Evolutionary conservation across 2,888 invertebrate genomes (phyloP).

Genomic region (Xestia ashworthii): DNA sequence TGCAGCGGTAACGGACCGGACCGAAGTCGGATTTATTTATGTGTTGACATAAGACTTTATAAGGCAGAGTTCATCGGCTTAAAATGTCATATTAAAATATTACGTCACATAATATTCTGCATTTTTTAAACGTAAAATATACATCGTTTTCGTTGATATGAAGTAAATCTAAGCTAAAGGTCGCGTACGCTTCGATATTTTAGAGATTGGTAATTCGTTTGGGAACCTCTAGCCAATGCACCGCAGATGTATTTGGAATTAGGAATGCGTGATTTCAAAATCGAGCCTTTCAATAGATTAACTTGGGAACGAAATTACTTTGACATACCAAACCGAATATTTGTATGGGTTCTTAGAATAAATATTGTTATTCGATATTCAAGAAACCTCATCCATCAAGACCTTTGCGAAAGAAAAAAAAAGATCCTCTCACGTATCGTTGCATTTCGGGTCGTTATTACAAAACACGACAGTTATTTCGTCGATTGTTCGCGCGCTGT

Average conservation of each 20-base stretch:
- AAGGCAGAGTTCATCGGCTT: conserved; percentile 57
- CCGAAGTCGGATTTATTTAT: conserved; percentile 38
- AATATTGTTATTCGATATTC: conserved; percentile 52
- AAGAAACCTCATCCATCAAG: conserved; percentile 46
- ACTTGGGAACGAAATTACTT: conserved; percentile 58
- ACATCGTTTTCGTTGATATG: conserved; percentile 44
- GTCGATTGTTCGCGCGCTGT: conserved; percentile 70
- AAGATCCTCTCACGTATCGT: conserved; percentile 49
- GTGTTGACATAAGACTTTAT: conserved; percentile 53
- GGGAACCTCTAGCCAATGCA: conserved; percentile 47
- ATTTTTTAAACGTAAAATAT: conserved; percentile 55
- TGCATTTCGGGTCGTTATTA: conserved; percentile 62
- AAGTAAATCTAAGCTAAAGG: conserved; percentile 60
- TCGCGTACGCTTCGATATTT: conserved; percentile 62
- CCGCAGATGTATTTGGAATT: conserved; percentile 62
- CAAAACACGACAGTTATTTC: conserved; percentile 68
- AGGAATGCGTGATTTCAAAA: conserved; percentile 62
- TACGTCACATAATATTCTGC: conserved; percentile 44
- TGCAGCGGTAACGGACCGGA: conserved; percentile 3
- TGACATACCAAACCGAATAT: conserved; percentile 53
- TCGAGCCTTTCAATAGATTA: conserved; percentile 59
- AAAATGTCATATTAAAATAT: conserved; percentile 46
- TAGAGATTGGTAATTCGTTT: conserved; percentile 58
- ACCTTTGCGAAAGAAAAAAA: conserved; percentile 46
- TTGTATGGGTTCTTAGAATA: conserved; percentile 46